Conservation (phyloP, 1,140 invertebrate species). For the Pissodes strobi region DNA sequence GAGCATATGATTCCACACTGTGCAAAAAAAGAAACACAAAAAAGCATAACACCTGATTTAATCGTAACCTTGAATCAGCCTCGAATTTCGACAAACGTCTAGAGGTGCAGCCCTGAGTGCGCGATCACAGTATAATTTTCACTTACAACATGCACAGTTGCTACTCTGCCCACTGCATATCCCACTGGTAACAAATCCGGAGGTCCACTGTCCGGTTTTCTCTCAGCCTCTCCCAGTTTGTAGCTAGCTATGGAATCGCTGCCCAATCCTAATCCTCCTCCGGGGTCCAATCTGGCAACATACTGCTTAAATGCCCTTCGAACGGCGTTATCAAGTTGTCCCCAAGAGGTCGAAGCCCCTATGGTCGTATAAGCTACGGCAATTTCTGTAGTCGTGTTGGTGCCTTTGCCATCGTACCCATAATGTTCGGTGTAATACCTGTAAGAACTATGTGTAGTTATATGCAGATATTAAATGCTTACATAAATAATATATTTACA, state of each 20-base stretch:
- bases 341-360: slow-evolving; percentile 93
- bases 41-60: neutral
- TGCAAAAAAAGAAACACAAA: too few species aligned
- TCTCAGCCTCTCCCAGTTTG: slow-evolving; percentile 86
- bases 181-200: slow-evolving; percentile 92
- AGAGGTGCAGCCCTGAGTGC: too few species aligned
- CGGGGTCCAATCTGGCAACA: slow-evolving; percentile 88
- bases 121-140: too few species aligned
- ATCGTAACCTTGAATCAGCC: too few species aligned
- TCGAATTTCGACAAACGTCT: too few species aligned
- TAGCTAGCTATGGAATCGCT: slow-evolving; percentile 89
- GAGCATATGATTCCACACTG: too few species aligned
- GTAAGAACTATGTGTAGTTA: slow-evolving; percentile 56
- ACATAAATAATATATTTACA: neutral
- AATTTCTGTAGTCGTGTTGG: slow-evolving; percentile 63
- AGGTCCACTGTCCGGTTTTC: slow-evolving; percentile 66
- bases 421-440: slow-evolving; percentile 60
- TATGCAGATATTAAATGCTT: too few species aligned
- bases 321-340: slow-evolving; percentile 88
- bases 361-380: slow-evolving; percentile 88
- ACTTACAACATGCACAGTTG: slow-evolving; percentile 72
- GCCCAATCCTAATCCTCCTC: slow-evolving; percentile 85
- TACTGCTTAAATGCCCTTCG: slow-evolving; percentile 94
- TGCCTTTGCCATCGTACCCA: slow-evolving; percentile 56
- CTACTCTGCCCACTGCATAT: slow-evolving; percentile 87